Evolutionary conservation across 2,797 vertebrate species (phyloP).

Genomic region (Sylvia borin): DNA sequence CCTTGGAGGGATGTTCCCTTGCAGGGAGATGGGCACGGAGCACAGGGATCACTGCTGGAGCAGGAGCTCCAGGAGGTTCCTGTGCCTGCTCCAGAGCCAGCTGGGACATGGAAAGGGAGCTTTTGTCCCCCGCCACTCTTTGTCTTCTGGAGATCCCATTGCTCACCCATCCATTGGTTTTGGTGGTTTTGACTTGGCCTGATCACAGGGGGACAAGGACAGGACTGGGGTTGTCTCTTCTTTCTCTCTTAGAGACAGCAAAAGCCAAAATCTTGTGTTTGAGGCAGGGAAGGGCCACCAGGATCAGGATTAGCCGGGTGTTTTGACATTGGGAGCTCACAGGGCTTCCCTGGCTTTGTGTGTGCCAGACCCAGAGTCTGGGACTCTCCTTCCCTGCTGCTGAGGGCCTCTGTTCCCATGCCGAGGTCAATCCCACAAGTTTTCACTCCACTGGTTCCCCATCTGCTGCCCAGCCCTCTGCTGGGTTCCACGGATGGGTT

Average conservation of each 20-base stretch:
- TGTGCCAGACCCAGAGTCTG: background rate
- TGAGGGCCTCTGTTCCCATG: background rate
- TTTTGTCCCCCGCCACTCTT: too few relatives aligned
- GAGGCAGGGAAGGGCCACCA: background rate
- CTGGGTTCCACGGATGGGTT: background rate
- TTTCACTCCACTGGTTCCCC: rapidly evolving
- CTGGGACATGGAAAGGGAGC: background rate
- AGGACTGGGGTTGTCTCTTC: background rate
- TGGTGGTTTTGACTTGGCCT: background rate
- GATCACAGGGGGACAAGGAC: background rate
- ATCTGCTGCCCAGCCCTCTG: background rate
- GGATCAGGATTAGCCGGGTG: background rate
- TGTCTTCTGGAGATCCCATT: background rate
- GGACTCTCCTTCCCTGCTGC: background rate
- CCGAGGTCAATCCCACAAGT: background rate
- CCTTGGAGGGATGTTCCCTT: background rate
- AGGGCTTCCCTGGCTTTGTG: background rate
- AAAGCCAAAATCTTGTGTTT: background rate
- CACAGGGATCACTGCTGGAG: background rate
- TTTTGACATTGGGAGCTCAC: background rate
- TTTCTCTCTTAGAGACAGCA: background rate
- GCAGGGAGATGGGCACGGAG: background rate
- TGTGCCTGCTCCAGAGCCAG: background rate
- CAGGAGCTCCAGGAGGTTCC: background rate
- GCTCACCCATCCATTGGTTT: background rate